These are phyloP conservation scores for Caloenas nicobarica DNA, from an alignment of 2,113 vertebrate genomes.

Conservation along the genomic window DNA sequence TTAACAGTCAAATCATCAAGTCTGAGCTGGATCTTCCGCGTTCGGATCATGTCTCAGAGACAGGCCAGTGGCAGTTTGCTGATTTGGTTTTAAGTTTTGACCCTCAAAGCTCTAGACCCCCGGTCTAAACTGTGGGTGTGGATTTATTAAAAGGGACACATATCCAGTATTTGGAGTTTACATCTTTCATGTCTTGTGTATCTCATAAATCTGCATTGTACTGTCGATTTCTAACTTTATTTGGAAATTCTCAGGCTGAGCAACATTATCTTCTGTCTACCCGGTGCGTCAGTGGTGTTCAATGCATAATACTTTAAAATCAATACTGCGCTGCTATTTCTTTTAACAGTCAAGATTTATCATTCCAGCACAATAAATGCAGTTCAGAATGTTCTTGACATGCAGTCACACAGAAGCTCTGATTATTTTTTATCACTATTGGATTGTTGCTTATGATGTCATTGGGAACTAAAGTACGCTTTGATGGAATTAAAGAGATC, in stretches of 20 bases:
- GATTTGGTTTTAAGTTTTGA: not conserved
- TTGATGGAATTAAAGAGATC: not conserved
- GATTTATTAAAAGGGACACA: not conserved
- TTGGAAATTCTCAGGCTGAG: not conserved
- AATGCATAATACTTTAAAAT: not conserved
- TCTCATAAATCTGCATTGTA: not conserved
- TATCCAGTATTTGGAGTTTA: not conserved
- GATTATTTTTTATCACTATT: not conserved
- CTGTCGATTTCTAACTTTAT: not conserved
- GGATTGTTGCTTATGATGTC: not conserved
- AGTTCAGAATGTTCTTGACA: not conserved
- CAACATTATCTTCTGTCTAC: not conserved
- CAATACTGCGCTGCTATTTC: not conserved
- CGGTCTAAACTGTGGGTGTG: not conserved
- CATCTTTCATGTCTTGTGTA: not conserved
- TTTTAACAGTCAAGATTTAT: not conserved
- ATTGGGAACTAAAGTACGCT: not conserved
- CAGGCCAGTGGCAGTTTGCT: not conserved
- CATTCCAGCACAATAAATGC: not conserved
- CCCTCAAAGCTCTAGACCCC: not conserved
- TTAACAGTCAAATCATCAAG: not conserved
- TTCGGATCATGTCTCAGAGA: fast-evolving
- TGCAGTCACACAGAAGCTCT: not conserved
- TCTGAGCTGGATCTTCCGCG: not conserved
- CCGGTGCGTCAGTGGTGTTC: not conserved